Evolutionary conservation across 1,140 invertebrate species (phyloP).

Genomic region (Drosophila ambigua): DNA sequence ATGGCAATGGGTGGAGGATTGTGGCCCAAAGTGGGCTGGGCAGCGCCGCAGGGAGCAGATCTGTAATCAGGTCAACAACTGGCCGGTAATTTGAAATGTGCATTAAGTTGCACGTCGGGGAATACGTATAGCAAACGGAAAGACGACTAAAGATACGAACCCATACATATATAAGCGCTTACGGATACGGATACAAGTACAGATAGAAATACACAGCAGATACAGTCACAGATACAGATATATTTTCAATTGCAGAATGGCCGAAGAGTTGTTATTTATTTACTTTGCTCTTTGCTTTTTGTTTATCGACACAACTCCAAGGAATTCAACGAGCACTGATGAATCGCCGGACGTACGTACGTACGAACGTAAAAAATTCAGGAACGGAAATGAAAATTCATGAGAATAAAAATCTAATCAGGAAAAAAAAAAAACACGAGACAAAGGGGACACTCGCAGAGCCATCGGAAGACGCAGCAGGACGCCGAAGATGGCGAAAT

Average conservation of each 20-base stretch:
- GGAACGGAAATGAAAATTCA: constrained; percentile 73
- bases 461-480: constrained; percentile 15
- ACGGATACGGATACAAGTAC: constrained; percentile 1
- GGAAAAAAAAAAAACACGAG: constrained; percentile 60
- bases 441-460: constrained; percentile 49
- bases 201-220: neutral
- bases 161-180: neutral
- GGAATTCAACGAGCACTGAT: constrained; percentile 41
- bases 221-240: constrained; percentile 11
- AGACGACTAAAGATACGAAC: neutral
- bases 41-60: constrained; percentile 27
- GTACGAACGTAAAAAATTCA: constrained; percentile 49
- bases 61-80: constrained; percentile 65
- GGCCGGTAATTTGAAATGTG: constrained; percentile 58
- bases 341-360: constrained; percentile 27
- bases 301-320: constrained; percentile 27
- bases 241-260: constrained; percentile 13
- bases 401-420: constrained; percentile 75
- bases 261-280: constrained; percentile 9
- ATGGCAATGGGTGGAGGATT: neutral
- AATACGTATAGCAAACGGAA: constrained; percentile 22
- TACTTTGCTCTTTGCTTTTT: constrained; percentile 20
- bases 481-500: constrained; percentile 47
- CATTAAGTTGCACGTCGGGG: constrained; percentile 45
- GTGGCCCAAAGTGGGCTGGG: neutral